Base-by-base conservation (phyloP, 2,113 vertebrate species). In the Larimichthys crocea region DNA sequence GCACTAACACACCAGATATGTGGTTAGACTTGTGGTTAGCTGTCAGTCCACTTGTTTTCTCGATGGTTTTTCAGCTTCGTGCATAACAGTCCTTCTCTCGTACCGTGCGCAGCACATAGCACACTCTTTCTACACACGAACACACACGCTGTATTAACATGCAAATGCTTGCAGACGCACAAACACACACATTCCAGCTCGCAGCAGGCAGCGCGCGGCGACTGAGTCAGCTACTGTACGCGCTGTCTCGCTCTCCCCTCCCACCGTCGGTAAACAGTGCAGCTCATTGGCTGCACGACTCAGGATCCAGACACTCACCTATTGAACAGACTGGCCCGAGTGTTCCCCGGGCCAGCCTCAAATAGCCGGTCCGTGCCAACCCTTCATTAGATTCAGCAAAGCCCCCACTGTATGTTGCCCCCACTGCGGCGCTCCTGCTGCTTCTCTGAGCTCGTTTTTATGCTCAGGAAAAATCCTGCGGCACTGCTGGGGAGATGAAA, bases 361-460 rank as follows among this genome's bases (percentile, higher is more conserved):
- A 88, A 88, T 29, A 42, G 40, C 16, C 12, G 4, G 1, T 16
- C 50, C 15, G 68, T 92, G 93, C 94, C 94, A 94, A 93, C 90
- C 92, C 91, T 94, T 94, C 90, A 94, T 91, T 74, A 74, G 79
- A 19, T 57, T 53, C 70, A 90, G 89, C 65, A 86, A 90, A 92
- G 90, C 88, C 75, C 35, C 44, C 69, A 75, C 90, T 93, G 89
- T 93, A 24, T 87, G 80, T 40, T 53, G 74, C 70, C 82, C 35
- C 76, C 60, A 53, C 85, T 74, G 86, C 56, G 77, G 86, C 42
- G 40, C 80, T 80, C 65, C 82, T 42, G 80, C 80, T 60, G 82
- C 84, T 76, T 56, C 85, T 87, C 84, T 80, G 10, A 83, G 82
- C 74, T 63, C 1, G 69, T 80, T 88, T 88, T 86, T 80, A 76